phyloP scores from a whole-genome alignment of 2,113 vertebrate genomes.

The Garra rufa region DNA sequence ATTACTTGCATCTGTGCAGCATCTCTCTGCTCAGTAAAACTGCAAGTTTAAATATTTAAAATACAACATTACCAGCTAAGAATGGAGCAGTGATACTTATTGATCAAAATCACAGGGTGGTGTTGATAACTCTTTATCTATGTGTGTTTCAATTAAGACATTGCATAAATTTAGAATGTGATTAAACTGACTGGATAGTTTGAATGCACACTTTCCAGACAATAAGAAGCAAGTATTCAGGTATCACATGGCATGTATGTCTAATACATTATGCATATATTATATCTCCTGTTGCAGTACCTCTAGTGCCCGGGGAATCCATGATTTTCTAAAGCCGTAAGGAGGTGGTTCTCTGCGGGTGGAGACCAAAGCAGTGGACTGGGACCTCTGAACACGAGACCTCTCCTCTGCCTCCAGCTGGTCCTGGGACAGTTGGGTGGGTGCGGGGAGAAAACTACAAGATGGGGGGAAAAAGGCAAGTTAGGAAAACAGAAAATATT shows the following conservation, averaged over 20 bases:
- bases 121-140: no score
- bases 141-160: no score
- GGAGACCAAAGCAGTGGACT: slow-evolving; percentile 88
- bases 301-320: slow-evolving; percentile 89
- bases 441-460: slow-evolving; percentile 90
- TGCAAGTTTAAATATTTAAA: no score
- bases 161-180: no score
- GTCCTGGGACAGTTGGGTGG: slow-evolving; percentile 96
- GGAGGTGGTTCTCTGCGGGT: slow-evolving; percentile 90
- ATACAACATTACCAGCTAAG: no score
- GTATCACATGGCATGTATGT: background rate
- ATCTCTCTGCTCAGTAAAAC: no score
- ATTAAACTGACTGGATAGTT: no score
- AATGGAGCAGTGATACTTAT: no score
- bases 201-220: no score
- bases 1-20: no score
- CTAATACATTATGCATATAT: background rate
- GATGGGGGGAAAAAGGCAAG: background rate
- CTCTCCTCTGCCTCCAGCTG: slow-evolving; percentile 95
- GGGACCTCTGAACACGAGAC: slow-evolving; percentile 84
- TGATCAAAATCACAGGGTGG: no score
- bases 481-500: background rate
- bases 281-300: slow-evolving; percentile 67
- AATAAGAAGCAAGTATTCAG: background rate
- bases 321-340: slow-evolving; percentile 89